phyloP scores from a whole-genome alignment of 2,888 invertebrate species.

The Nematopogon swammerdamellus region DNA sequence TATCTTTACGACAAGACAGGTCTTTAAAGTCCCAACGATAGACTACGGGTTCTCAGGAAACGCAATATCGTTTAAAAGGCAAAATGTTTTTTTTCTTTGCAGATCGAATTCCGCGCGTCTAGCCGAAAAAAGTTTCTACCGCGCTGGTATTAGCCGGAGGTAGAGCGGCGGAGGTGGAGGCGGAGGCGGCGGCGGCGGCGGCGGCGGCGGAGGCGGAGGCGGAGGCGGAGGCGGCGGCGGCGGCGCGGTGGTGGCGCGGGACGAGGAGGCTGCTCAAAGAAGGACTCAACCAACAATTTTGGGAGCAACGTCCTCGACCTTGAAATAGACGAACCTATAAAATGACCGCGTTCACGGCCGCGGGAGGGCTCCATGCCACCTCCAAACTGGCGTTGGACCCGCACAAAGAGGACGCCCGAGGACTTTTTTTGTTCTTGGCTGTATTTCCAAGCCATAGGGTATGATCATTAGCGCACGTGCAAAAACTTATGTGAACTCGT shows the following conservation, averaged over 20 bases:
- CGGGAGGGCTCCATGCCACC: not conserved
- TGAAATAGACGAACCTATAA: slow-evolving; percentile 52
- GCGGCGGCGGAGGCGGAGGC: not conserved
- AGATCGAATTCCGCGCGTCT: no score
- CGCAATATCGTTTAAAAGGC: no score
- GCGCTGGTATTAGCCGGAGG: no score
- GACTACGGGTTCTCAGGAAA: no score
- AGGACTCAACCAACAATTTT: slow-evolving; percentile 50
- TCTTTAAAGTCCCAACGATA: no score
- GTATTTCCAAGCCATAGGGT: no score
- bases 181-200: not conserved
- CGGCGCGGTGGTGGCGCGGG: not conserved
- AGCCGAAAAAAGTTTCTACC: not conserved
- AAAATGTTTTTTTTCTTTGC: no score
- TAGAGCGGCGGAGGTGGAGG: no score
- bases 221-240: not conserved
- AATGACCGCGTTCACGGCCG: not conserved
- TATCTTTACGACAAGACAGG: no score
- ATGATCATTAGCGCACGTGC: no score
- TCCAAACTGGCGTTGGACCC: not conserved
- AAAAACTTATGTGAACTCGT: no score
- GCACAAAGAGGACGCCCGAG: not conserved
- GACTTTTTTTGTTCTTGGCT: no score
- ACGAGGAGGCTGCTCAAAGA: slow-evolving; percentile 8
- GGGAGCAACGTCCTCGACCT: slow-evolving; percentile 56